Conservation (phyloP, 2,113 vertebrate genomes). For the Peromyscus leucopus region DNA sequence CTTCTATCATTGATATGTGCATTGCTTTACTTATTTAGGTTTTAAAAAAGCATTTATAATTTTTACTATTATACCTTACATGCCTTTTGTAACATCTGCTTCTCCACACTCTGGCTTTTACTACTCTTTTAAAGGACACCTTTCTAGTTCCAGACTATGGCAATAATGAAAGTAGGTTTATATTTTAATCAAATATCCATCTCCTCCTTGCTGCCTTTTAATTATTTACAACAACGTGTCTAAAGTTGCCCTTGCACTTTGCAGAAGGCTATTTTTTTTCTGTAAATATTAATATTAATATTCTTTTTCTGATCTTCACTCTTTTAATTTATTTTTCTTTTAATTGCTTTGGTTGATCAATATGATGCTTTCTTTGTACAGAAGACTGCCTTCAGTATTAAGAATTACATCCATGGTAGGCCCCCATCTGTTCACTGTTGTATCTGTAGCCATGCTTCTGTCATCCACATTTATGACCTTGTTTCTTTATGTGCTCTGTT, state of each 20-base stretch:
- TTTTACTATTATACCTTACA: not conserved
- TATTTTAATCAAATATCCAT: not conserved
- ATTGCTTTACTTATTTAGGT: not conserved
- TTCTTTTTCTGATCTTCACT: not conserved
- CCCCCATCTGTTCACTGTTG: not conserved
- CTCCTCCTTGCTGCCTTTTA: not conserved
- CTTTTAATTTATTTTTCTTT: not conserved
- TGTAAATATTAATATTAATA: not conserved
- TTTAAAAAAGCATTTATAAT: not conserved
- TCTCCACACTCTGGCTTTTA: not conserved
- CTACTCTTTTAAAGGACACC: not conserved
- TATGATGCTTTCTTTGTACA: not conserved
- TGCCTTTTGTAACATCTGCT: not conserved
- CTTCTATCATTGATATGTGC: not conserved
- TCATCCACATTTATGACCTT: no score
- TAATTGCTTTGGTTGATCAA: not conserved
- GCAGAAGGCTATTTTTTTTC: not conserved
- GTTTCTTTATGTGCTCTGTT: not conserved
- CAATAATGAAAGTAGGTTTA: not conserved
- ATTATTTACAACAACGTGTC: not conserved
- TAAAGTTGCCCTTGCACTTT: not conserved
- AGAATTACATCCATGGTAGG: no score
- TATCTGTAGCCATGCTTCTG: not conserved
- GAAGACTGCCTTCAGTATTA: not conserved
- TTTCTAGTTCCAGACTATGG: not conserved